These are phyloP conservation scores for Rhyacophila evoluta DNA, from an alignment of 2,888 invertebrate species.

Conservation along the genomic window DNA sequence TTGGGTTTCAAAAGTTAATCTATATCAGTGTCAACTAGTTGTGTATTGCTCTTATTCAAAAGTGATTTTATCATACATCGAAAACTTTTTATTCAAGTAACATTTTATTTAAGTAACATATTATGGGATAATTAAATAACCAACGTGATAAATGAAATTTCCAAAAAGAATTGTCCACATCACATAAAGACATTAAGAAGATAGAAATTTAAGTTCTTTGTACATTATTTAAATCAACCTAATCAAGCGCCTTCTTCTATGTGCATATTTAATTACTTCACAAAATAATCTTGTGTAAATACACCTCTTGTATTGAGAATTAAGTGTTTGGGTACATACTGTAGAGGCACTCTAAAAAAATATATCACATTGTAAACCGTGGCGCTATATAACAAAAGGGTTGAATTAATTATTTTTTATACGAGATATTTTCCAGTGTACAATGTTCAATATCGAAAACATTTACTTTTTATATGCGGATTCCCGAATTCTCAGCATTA, in stretches of 20 bases:
- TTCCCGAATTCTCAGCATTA: neutral
- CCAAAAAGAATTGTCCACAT: no score
- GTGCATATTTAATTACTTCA: no score
- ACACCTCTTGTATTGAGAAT: no score
- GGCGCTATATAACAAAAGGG: neutral
- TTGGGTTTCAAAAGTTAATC: no score
- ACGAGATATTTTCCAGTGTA: neutral
- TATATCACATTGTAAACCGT: neutral
- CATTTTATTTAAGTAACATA: no score
- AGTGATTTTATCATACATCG: no score
- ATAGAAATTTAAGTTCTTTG: neutral
- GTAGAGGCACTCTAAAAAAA: neutral
- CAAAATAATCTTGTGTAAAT: neutral
- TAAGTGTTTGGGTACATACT: neutral
- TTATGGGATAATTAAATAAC: no score
- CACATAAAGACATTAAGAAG: no score
- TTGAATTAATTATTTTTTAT: slow-evolving; percentile 24
- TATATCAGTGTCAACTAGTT: no score
- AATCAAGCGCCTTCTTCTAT: neutral
- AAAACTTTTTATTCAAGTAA: no score
- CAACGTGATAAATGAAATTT: no score
- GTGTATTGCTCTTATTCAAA: no score
- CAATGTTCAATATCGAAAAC: neutral
- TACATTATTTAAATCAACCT: neutral
- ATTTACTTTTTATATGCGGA: neutral